Evolutionary conservation across 2,888 invertebrate genomes (phyloP).

Genomic region (Fragum sueziense): DNA sequence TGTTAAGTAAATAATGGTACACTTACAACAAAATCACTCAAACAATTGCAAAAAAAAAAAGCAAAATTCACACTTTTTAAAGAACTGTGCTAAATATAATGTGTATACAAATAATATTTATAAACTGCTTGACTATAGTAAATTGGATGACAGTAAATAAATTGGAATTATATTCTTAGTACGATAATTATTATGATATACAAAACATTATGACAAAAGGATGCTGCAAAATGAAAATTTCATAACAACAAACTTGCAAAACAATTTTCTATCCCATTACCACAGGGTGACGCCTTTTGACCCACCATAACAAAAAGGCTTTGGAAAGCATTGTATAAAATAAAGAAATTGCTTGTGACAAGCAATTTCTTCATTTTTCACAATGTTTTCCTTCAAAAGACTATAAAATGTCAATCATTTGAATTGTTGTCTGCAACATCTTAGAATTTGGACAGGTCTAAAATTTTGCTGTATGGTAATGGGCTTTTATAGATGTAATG

Average conservation of each 20-base stretch:
- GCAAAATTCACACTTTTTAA: not conserved
- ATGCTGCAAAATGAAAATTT: not conserved
- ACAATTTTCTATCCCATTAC: too few species aligned
- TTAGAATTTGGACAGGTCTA: too few species aligned
- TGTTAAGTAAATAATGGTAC: too few species aligned
- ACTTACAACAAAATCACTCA: not conserved
- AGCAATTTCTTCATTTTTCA: too few species aligned
- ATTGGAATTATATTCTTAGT: not conserved
- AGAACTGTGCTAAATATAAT: not conserved
- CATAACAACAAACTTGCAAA: not conserved
- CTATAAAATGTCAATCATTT: too few species aligned
- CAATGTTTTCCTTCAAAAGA: too few species aligned
- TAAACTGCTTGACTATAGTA: not conserved
- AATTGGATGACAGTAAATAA: not conserved
- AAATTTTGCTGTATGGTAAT: too few species aligned
- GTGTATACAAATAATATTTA: not conserved
- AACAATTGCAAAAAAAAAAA: not conserved
- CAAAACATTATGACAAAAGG: not conserved
- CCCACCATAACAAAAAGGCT: not conserved
- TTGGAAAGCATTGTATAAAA: not conserved
- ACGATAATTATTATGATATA: not conserved
- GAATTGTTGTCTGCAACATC: too few species aligned
- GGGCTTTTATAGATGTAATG: not conserved
- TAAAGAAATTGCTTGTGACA: not conserved
- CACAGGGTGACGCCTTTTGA: not conserved